These are phyloP conservation scores for Campylomormyrus numenius DNA, from an alignment of 2,113 vertebrate genomes.

Conservation along the genomic window DNA sequence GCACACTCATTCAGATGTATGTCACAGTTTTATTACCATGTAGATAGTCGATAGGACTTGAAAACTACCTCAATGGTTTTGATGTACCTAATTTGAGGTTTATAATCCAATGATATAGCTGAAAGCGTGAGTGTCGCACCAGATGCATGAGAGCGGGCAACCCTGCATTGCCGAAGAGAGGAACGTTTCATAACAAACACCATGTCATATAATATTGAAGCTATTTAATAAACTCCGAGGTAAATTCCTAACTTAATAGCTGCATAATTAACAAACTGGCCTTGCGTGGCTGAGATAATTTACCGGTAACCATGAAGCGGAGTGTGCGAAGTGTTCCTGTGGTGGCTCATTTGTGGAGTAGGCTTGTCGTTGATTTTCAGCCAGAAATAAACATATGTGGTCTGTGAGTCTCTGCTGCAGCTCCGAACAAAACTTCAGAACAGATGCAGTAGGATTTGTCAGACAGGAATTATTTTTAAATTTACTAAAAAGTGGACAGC, in stretches of 20 bases:
- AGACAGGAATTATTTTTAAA: conserved; percentile 2
- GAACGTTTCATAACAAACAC: background rate
- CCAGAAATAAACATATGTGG: background rate
- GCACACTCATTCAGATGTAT: background rate
- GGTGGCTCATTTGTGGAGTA: background rate
- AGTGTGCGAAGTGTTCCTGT: background rate
- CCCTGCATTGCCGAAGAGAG: background rate
- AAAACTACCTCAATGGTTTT: background rate
- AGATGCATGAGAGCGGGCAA: background rate
- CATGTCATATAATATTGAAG: background rate
- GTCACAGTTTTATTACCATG: background rate
- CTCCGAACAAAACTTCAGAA: background rate
- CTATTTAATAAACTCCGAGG: background rate
- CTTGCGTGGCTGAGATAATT: background rate
- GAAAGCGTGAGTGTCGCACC: background rate
- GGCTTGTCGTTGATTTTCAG: background rate
- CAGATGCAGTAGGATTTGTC: background rate
- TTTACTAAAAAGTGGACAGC: background rate
- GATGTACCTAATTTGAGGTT: background rate
- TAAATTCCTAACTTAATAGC: background rate
- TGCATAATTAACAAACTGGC: background rate
- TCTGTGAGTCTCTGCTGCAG: background rate
- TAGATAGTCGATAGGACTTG: background rate
- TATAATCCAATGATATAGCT: background rate
- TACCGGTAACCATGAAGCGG: background rate